Conservation (phyloP, 2,797 vertebrate genomes). For the Gymnocypris eckloni region DNA sequence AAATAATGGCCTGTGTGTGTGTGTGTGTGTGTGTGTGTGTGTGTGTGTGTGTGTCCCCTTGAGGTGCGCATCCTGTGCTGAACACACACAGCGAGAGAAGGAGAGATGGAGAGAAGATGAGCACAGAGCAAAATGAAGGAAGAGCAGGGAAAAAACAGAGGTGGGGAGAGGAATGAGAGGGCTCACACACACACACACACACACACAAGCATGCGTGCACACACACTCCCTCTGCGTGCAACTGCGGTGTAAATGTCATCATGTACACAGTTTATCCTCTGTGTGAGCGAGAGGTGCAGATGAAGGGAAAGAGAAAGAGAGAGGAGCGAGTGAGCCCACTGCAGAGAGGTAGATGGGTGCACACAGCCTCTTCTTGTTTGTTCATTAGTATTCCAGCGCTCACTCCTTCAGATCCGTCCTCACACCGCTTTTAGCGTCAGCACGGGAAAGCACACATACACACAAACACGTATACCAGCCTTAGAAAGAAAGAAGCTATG, state of each 20-base stretch:
- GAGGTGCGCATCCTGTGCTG: slow-evolving; percentile 61
- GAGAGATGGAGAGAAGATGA: slow-evolving; percentile 51
- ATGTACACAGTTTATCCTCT: slow-evolving; percentile 68
- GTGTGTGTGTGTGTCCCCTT: slow-evolving; percentile 55
- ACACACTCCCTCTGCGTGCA: slow-evolving; percentile 56
- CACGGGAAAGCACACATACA: slow-evolving; percentile 52
- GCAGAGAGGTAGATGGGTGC: slow-evolving; percentile 52
- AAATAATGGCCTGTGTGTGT: slow-evolving; percentile 60
- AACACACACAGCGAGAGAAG: slow-evolving; percentile 59
- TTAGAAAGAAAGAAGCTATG: slow-evolving; percentile 16
- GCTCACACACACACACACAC: slow-evolving; percentile 49
- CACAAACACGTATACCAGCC: slow-evolving; percentile 29
- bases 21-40: slow-evolving; percentile 51
- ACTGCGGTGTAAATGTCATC: slow-evolving; percentile 68
- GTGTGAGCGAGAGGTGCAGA: slow-evolving; percentile 66
- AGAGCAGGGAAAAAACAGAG: slow-evolving; percentile 62
- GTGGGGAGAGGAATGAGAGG: slow-evolving; percentile 65
- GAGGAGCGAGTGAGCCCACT: slow-evolving; percentile 58
- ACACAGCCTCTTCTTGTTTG: slow-evolving; percentile 60
- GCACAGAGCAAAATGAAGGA: slow-evolving; percentile 52
- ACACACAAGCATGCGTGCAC: slow-evolving; percentile 42
- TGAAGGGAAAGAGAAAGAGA: slow-evolving; percentile 65
- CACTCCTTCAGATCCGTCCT: slow-evolving; percentile 58
- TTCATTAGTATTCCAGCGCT: slow-evolving; percentile 65
- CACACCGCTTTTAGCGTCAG: slow-evolving; percentile 59